These are phyloP conservation scores for Lasius fuliginosus DNA, from an alignment of 2,888 invertebrate species.

Conservation along the genomic window DNA sequence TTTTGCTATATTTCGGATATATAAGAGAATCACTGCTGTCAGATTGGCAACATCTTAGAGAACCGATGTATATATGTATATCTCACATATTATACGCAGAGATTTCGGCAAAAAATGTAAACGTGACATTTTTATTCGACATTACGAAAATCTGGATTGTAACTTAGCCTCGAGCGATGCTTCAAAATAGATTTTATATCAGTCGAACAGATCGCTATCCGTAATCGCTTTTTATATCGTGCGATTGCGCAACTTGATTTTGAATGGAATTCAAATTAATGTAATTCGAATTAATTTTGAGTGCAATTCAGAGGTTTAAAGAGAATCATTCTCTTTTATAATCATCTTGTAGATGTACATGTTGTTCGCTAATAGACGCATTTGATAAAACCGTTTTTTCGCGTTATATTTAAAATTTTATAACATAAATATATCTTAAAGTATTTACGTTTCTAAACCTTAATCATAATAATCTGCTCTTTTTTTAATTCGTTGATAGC, in stretches of 20 bases:
- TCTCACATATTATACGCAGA: background rate
- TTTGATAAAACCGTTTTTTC: background rate
- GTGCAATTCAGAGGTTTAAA: background rate
- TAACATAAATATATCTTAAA: background rate
- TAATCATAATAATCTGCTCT: background rate
- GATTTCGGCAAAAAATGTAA: conserved; percentile 19
- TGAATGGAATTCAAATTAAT: background rate
- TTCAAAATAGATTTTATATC: conserved; percentile 30
- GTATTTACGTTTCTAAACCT: background rate
- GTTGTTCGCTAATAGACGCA: background rate
- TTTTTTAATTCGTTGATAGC: background rate
- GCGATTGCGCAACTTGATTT: background rate
- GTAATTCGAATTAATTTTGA: background rate
- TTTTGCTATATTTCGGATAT: conserved; percentile 46
- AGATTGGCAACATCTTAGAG: conserved; percentile 15
- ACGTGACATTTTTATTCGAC: background rate
- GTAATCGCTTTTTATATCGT: background rate
- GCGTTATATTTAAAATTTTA: background rate
- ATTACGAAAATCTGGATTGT: conserved; percentile 12
- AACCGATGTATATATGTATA: background rate
- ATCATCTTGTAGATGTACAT: background rate
- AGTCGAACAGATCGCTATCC: background rate
- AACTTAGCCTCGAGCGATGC: background rate
- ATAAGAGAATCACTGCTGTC: conserved; percentile 29
- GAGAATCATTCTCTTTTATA: background rate